A percentile compares a stretch with the other conserved stretches of the same genome.
Conservation (phyloP, 2,888 invertebrate species). For the Acanthosepion esculentum region DNA sequence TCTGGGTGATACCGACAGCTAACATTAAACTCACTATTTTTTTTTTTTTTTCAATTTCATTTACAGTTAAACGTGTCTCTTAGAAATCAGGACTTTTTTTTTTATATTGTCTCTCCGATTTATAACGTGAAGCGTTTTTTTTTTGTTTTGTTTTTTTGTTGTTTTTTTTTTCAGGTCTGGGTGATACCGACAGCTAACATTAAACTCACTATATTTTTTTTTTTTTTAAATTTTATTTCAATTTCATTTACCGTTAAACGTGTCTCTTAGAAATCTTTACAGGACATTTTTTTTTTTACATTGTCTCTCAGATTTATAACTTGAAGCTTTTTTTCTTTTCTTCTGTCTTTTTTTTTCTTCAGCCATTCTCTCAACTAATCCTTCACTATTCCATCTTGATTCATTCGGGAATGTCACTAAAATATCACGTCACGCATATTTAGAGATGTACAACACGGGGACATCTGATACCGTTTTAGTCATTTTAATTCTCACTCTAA, state of each 20-base stretch:
- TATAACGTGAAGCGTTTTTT: background rate
- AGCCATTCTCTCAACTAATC: background rate
- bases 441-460: background rate
- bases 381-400: background rate
- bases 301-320: background rate
- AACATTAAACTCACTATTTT: background rate
- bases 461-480: background rate
- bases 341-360: background rate
- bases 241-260: background rate
- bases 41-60: background rate
- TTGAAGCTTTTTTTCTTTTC: background rate
- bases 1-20: too few species aligned
- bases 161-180: background rate
- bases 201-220: too few species aligned
- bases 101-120: background rate
- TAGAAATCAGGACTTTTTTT: too few species aligned
- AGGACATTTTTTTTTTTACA: too few species aligned
- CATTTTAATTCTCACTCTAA: background rate
- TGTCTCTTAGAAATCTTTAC: too few species aligned
- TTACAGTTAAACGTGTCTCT: background rate
- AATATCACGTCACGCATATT: slow-evolving; percentile 33
- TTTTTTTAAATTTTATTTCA: background rate
- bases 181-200: too few species aligned
- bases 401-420: background rate
- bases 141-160: background rate